Base-by-base conservation (phyloP, 2,113 vertebrate species). In the Rana temporaria region DNA sequence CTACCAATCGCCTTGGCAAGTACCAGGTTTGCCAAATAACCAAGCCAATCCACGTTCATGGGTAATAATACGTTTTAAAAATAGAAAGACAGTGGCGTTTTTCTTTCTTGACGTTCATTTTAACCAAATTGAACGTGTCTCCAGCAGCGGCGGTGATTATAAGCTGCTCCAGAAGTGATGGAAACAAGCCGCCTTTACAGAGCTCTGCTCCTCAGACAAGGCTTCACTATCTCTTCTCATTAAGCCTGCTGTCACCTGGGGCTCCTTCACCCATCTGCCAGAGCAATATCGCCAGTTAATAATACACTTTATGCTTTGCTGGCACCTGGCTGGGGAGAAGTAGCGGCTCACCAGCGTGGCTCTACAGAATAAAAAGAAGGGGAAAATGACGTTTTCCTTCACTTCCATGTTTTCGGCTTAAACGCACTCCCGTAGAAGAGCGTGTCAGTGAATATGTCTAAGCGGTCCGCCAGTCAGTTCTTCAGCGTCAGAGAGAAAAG, bases 151-250 rank as follows among this genome's bases (percentile, higher is more conserved):
- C n/a, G 8, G 16, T 42, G 60, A 48, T 52, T 17, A 53, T 62
- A 26, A 64, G n/a, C 38, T 65, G 12, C 15, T 22, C 6, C 60
- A 14, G 17, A n/a, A 16, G 18, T 57, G 63, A 32, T 56, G 64
- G 52, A 17, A 79, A 55, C n/a, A 17, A 65, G 20, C 6, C 32
- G 24, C 9, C 22, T 32, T 56, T 17, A 12, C 63, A 16, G 18
- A 0, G 17, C 48, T 56, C 18, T 17, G 26, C 64, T 30, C 24
- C 19, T 9, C 14, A 20, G 42, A 60, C 78, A 67, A 56, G 66
- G 53, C 59, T 55, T 69, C 26, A 17, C 62, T 20, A 30, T 69
- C 65, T 79, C 62, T 55, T 78, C 66, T 70, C 78, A 79, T 79
- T 69, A 60, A 48, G 26, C 34, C 42, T n/a, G 7, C 77, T 79